A percentile compares a stretch with the other conserved stretches of the same genome.
These are phyloP conservation scores for Carcina quercana DNA, from an alignment of 2,888 invertebrate genomes.

Conservation along the genomic window DNA sequence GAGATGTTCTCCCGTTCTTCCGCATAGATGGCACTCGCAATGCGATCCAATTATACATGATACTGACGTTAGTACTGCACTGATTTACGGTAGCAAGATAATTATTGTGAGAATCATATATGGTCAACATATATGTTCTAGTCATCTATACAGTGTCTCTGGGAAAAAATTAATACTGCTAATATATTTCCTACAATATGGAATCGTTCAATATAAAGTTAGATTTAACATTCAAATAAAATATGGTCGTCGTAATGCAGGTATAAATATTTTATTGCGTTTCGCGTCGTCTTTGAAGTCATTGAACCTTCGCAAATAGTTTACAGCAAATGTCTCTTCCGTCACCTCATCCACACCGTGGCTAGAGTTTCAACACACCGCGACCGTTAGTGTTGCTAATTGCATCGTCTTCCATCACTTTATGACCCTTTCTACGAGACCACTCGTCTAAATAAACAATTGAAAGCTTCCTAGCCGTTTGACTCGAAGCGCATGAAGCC, in stretches of 20 bases:
- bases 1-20: constrained; percentile 62
- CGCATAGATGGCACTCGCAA: constrained; percentile 66
- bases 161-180: too few species aligned
- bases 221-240: too few species aligned
- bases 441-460: constrained; percentile 10
- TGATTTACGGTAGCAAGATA: constrained; percentile 48
- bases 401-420: constrained; percentile 42
- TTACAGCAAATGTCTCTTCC: constrained; percentile 53
- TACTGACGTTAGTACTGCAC: constrained; percentile 56
- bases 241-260: too few species aligned
- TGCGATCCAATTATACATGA: constrained; percentile 69
- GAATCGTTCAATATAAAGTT: too few species aligned
- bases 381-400: constrained; percentile 48
- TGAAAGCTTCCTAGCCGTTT: constrained; percentile 18
- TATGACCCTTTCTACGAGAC: constrained; percentile 35
- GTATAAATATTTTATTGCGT: too few species aligned
- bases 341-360: constrained; percentile 37
- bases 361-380: constrained; percentile 38
- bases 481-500: constrained; percentile 21
- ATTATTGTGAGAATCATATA: constrained; percentile 61
- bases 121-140: too few species aligned
- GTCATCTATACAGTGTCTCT: too few species aligned
- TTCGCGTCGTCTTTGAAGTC: too few species aligned
- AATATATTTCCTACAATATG: too few species aligned
- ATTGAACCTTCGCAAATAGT: constrained; percentile 55